phyloP scores from a whole-genome alignment of 53 echinoderm and acorn worm species.

The Stichopus horrens region DNA sequence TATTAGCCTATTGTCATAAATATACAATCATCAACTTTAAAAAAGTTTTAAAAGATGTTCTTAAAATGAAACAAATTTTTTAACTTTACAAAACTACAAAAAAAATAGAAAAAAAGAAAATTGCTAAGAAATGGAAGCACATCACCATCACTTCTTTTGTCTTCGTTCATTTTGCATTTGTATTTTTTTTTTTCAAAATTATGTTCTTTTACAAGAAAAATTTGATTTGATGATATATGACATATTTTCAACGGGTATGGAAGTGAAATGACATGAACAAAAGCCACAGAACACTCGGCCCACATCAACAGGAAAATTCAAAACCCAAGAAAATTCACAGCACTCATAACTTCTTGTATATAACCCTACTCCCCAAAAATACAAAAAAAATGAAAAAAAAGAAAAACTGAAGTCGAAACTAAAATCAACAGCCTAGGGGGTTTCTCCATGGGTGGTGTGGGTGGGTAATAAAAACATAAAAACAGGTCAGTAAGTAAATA shows the following conservation, averaged over 20 bases:
- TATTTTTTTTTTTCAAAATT: background rate
- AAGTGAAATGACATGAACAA: background rate
- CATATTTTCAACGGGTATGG: background rate
- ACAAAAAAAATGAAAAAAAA: background rate
- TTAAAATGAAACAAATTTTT: background rate
- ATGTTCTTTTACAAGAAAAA: too few relatives aligned
- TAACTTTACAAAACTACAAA: conserved; percentile 11
- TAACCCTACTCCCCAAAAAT: background rate
- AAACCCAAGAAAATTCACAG: background rate
- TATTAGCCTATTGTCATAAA: conserved; percentile 4
- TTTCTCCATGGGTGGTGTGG: background rate
- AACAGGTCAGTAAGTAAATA: too few relatives aligned
- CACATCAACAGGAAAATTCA: background rate
- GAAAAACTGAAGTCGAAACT: background rate
- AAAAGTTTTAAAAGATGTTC: background rate
- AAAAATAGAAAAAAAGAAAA: too few relatives aligned
- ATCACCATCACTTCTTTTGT: background rate
- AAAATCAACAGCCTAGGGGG: background rate
- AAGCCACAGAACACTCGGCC: background rate
- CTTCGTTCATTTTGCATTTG: background rate
- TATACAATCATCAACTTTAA: conserved; percentile 21
- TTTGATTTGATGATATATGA: too few relatives aligned
- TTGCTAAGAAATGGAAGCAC: background rate
- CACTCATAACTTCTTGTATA: background rate
- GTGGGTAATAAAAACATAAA: too few relatives aligned